Percentiles rank a stretch among this genome's conserved stretches.
Conservation (phyloP, 2,888 invertebrate genomes). For the Sialis lutaria region DNA sequence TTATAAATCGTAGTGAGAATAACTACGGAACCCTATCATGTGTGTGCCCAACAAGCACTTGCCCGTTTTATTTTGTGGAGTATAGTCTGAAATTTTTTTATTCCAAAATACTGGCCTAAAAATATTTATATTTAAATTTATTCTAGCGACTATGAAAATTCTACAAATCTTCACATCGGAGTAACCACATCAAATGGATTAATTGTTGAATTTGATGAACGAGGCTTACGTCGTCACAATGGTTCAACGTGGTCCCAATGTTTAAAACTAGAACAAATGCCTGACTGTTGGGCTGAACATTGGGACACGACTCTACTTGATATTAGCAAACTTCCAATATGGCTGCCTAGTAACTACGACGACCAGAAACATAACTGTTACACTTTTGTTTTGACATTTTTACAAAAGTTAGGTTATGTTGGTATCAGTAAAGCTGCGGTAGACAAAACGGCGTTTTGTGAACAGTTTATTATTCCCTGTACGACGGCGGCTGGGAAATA, state of each 20-base stretch:
- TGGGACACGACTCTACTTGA: constrained; percentile 49
- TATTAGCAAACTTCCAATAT: constrained; percentile 41
- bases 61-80: too few relatives aligned
- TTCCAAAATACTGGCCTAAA: too few relatives aligned
- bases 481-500: constrained; percentile 73
- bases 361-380: constrained; percentile 71
- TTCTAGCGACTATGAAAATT: constrained; percentile 64
- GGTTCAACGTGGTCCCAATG: constrained; percentile 46
- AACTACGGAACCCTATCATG: too few relatives aligned
- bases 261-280: constrained; percentile 47
- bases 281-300: constrained; percentile 44
- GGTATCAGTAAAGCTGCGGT: constrained; percentile 49
- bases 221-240: constrained; percentile 45
- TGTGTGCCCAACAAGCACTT: too few relatives aligned
- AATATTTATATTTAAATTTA: constrained; percentile 1
- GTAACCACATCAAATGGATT: constrained; percentile 65
- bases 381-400: constrained; percentile 66
- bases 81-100: too few relatives aligned
- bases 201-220: constrained; percentile 71
- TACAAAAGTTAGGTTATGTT: constrained; percentile 53
- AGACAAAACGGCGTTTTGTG: constrained; percentile 54
- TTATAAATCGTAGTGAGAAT: too few relatives aligned
- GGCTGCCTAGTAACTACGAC: constrained; percentile 53
- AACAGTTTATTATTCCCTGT: constrained; percentile 63
- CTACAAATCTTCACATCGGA: constrained; percentile 78